phyloP scores from a whole-genome alignment of 2,888 invertebrate genomes.

The Pantelozetes paolii region DNA sequence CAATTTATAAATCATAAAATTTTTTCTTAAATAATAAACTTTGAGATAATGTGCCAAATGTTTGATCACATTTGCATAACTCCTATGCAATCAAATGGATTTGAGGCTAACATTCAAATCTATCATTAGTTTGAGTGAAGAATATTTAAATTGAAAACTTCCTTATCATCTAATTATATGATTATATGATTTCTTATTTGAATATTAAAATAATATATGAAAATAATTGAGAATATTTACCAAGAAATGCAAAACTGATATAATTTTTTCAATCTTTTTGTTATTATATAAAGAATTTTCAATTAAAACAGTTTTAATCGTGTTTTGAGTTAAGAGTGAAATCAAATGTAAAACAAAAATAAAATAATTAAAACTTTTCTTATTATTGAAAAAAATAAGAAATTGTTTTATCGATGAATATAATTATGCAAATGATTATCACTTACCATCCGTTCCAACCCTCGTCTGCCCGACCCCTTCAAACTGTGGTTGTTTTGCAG shows the following conservation, averaged over 20 bases:
- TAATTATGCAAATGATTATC: neutral
- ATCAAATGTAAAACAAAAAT: no score
- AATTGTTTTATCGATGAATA: neutral
- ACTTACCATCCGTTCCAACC: neutral
- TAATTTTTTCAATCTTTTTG: no score
- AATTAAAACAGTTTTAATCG: no score
- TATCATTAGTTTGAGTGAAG: neutral
- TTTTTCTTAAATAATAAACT: no score
- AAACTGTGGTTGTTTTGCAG: neutral
- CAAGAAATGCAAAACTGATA: no score
- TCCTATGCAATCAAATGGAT: neutral
- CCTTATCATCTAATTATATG: slow-evolving; percentile 12
- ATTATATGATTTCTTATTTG: neutral
- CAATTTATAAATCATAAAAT: neutral
- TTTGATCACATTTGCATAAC: neutral
- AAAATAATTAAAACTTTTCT: neutral
- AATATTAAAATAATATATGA: neutral
- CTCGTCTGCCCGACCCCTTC: slow-evolving; percentile 1
- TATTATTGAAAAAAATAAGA: neutral
- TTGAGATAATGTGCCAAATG: neutral
- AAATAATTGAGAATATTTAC: no score
- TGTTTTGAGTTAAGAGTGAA: no score
- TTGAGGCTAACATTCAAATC: neutral
- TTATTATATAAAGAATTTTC: no score
- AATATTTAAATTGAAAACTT: neutral